Evolutionary conservation across 1,140 invertebrate genomes (phyloP), one percentile per base, ranked within the genome.

Genomic region (Melipona quadrifasciata): DNA sequence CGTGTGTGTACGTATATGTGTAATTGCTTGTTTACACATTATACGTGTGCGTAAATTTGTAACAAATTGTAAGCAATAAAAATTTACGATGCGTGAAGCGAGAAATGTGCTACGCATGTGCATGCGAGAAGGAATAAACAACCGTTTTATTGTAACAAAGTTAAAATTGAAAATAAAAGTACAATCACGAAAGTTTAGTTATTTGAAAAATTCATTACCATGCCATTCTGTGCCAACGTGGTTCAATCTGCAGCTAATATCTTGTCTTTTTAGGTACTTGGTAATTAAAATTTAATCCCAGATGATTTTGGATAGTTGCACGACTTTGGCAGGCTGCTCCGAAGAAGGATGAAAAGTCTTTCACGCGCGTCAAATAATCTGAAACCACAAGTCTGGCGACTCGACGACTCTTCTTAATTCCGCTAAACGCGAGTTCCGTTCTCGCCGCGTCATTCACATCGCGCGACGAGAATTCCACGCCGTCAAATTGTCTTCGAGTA

Each of bases 311-410:
- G 39, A 39, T 39, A 6, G 39, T 27, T 16, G 39, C 6, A 39
- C 39, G 39, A 39, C 39, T 39, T 39, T 39, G 39, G 39, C 39
- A 39, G 6, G 5, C 39, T 39, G 39, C 39, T 6, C 39, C 39
- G 39, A 39, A 5, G 39, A 39, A 31, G 58, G 55, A 75, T 78
- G 57, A 61, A 83, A 53, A 5, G 39, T 39, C 77, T 70, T 53
- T 58, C 31, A 34, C 55, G 34, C 21, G 39, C 16, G 55, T 58
- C 65, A 21, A 71, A 39, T 71, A 61, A 83, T 71, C 12, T 57
- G 16, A 71, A 58, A 71, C 74, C 19, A 34, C 16, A 58, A n/a
- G 39, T 39, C 34, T 4, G 39, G 17, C 31, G 51, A 76, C n/a
- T 67, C 34, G 12, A 31, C 65, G 31, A 39, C 39, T 39, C 14